Base-by-base conservation (phyloP, 2,797 vertebrate genomes). In the Arctocebus calabarensis region DNA sequence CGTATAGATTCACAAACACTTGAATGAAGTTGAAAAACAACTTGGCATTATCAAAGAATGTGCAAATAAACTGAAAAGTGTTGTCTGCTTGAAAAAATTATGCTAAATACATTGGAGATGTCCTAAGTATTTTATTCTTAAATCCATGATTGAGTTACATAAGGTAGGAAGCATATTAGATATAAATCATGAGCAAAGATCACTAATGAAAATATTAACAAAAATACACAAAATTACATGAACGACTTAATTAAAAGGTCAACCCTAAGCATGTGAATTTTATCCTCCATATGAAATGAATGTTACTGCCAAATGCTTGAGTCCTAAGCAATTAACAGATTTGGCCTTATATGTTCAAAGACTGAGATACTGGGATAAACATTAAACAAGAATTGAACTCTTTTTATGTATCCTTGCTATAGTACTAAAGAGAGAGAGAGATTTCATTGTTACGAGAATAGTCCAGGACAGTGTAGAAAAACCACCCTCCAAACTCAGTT, bases 201-300 rank as follows among this genome's bases (percentile, higher is more conserved):
- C 14, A 93, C 74, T 91, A 95, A 92, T 79, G 23, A 97, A 97
- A 95, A 23, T 82, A 34, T 68, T 97, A 94, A 97, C 27, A 75
- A 40, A 97, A 96, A 94, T n/a, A 97, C 94, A 88, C 0, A 93
- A 74, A 74, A 95, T 43, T 66, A 11, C 55, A 90, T 73, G 17
- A 5, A 71, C 62, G 10, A 83, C 74, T 97, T 97, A 74, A 97
- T 84, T 97, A 84, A 98, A 98, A 98, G 94, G 84, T 96, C 95
- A 97, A 71, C 90, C 83, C 62, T 82, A 93, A 91, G 96, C 48
- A 96, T 95, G 86, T 62, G 77, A 97, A 52, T 70, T 93, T 84
- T 95, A 37, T 29, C 43, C 22, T 92, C 66, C 73, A 62, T 68
- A 95, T 89, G 91, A 96, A 97, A 52, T 57, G 62, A 93, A 78